These are phyloP conservation scores for Eriosoma lanigerum DNA, from an alignment of 1,140 invertebrate genomes.

Conservation along the genomic window DNA sequence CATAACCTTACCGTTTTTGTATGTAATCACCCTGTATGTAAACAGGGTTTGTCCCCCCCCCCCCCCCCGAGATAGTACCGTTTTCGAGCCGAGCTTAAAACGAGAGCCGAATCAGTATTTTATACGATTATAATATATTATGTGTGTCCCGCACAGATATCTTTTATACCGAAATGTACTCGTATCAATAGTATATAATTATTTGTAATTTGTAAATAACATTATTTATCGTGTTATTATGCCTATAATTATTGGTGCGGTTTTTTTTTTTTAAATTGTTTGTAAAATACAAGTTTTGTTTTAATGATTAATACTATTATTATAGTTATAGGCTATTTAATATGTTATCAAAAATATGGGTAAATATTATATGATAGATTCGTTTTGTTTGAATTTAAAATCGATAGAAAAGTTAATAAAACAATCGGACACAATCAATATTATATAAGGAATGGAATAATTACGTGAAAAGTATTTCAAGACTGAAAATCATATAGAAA, in stretches of 20 bases:
- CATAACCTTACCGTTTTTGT: no score
- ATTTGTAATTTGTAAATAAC: neutral
- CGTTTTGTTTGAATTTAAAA: neutral
- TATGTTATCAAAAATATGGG: no score
- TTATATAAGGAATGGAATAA: neutral
- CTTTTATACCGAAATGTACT: no score
- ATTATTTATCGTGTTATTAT: neutral
- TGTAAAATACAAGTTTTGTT: slow-evolving; percentile 35
- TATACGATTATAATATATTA: neutral
- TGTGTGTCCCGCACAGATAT: no score
- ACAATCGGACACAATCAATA: neutral
- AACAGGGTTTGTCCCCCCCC: no score
- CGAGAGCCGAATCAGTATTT: slow-evolving; percentile 28
- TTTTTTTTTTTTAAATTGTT: neutral
- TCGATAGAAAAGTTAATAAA: neutral
- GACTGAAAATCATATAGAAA: neutral
- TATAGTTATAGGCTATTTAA: no score
- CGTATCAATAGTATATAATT: neutral
- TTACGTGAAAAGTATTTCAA: neutral
- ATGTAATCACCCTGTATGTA: no score
- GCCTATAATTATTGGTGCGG: no score
- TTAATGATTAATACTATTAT: neutral
- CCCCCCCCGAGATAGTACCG: neutral
- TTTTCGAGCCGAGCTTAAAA: neutral
- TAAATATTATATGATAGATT: no score